phyloP scores from a whole-genome alignment of 2,113 vertebrate genomes.

The Leptobrachium leishanense region DNA sequence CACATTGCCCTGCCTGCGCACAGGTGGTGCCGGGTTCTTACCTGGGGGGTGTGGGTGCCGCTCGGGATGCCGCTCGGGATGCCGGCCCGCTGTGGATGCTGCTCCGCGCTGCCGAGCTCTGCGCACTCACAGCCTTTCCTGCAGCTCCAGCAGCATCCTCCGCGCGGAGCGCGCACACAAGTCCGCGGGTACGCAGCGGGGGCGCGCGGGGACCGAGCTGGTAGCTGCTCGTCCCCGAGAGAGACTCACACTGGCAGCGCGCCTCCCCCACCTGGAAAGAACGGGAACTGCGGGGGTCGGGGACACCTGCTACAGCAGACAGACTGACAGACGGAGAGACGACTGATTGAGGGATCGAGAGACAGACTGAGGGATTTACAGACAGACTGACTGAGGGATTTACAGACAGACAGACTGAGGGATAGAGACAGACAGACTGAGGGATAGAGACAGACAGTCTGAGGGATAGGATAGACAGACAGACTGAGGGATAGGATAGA shows the following conservation, averaged over 20 bases:
- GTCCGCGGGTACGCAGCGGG: not conserved
- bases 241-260: not conserved
- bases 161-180: not conserved
- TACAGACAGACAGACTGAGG: no score
- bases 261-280: not conserved
- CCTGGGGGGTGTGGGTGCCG: not conserved
- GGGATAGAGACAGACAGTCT: no score
- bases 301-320: no score
- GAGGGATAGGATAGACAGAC: no score
- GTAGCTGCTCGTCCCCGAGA: not conserved
- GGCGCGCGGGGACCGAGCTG: not conserved
- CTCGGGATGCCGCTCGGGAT: not conserved
- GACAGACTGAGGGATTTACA: no score
- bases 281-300: no score
- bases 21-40: conserved; percentile 1
- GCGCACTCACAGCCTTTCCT: conserved; percentile 22
- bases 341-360: no score
- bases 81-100: conserved; percentile 3
- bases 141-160: conserved; percentile 36
- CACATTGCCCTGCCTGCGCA: conserved; percentile 20
- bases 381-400: no score
- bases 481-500: no score
- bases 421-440: no score
- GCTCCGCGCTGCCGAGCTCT: conserved; percentile 11
- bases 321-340: no score